These are phyloP conservation scores for Neosilurus mollespiculum DNA, from an alignment of 2,797 vertebrate genomes.

Conservation along the genomic window DNA sequence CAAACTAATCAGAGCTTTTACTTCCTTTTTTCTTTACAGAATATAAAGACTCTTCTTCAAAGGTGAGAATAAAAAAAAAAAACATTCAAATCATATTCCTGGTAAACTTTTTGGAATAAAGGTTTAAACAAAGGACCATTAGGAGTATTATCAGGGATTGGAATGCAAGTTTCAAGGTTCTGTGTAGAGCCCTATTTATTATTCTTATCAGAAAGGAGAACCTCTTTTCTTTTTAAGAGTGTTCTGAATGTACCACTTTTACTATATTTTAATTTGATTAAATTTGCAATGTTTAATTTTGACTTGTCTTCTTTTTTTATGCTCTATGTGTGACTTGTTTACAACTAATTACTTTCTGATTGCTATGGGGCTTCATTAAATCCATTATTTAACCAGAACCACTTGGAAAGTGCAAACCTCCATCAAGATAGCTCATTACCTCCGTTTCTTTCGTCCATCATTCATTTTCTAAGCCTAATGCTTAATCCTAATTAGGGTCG, in stretches of 20 bases:
- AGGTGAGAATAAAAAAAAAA: slow-evolving; percentile 67
- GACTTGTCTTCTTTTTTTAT: not conserved
- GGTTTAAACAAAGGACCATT: not conserved
- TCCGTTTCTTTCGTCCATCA: no score
- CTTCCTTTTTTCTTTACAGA: slow-evolving; percentile 63
- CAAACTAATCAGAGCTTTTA: slow-evolving; percentile 61
- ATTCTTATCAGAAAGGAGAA: not conserved
- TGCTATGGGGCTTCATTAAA: not conserved
- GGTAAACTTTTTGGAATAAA: not conserved
- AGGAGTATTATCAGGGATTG: not conserved
- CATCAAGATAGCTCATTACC: no score
- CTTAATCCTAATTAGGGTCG: no score
- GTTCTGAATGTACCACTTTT: not conserved
- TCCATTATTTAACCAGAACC: no score
- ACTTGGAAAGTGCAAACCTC: no score
- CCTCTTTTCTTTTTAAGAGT: not conserved
- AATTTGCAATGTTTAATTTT: not conserved
- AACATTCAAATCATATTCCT: not conserved
- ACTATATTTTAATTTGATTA: not conserved
- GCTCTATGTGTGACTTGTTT: not conserved
- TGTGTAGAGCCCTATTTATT: not conserved
- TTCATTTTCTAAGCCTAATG: no score
- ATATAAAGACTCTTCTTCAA: slow-evolving; percentile 76
- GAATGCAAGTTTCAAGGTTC: not conserved
- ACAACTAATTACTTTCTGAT: not conserved